Base-by-base conservation (phyloP, 2,888 invertebrate genomes). In the Heliconius hortense region DNA sequence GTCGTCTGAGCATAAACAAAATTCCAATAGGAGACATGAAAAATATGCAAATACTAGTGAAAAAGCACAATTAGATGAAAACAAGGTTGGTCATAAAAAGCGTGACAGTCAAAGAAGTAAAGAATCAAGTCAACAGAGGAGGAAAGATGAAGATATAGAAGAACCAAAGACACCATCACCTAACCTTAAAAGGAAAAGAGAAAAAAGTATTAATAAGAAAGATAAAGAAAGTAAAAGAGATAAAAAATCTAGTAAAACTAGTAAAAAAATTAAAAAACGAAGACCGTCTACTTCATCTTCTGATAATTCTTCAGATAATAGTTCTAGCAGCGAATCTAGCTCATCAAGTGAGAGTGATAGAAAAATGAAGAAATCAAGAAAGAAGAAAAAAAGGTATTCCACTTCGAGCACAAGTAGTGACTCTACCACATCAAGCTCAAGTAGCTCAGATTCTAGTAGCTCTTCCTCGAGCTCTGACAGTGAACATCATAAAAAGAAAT, bases 381-480 rank as follows among this genome's bases (percentile, higher is more conserved):
- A 82, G 73, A 89, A 84, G 80, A 89, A 84, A 78, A 89, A 86
- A 79, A 89, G 88, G 76, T 82, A 84, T 79, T 90, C 90, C 35
- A 85, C 89, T 43, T 88, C 89, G n/a, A 91, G 91, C 79, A 89
- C 88, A 78, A 87, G 86, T 79, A 85, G 83, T 78, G 83, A 78
- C 75, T 72, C 66, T 13, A 81, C 84, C 76, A 89, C 89, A 35
- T n/a, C 64, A 59, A 82, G 85, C 72, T 89, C 90, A 11, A 89
- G 86, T 78, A 88, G 86, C 78, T 86, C 90, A 2, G 88, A 87
- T 26, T 85, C 89, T 48, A 90, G 88, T 81, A 86, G 83, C 79
- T 82, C 87, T 1, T 88, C 85, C 80, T 87, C 90, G n/a, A 90
- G 89, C 80, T 90, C 92, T 31, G 88, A 89, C 74, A 88, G 87